Base-by-base conservation (phyloP, 1,140 invertebrate species). In the Mesaphorura yosii region DNA sequence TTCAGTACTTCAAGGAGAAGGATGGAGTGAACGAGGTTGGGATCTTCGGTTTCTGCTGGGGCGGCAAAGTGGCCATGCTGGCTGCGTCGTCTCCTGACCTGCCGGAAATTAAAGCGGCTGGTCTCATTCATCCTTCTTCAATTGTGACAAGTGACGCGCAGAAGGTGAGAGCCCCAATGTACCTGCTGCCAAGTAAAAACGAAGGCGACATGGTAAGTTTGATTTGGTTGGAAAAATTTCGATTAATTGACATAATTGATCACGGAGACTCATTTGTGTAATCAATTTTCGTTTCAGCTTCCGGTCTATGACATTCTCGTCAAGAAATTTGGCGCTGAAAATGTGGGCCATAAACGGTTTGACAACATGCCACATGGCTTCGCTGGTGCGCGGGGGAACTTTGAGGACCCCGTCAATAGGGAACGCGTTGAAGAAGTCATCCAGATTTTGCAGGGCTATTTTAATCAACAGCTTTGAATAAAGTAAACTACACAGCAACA, bases 41-140 rank as follows among this genome's bases (percentile, higher is more conserved):
- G 17, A 57, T 59, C 20, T 59, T 59, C 39, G 61, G 61, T 26
- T 57, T 59, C 28, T 63, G 61, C 27, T 63, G 61, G 61, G 61
- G 61, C 28, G 61, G 57, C 17, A 57, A 48, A 31, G 51, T 63
- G 20, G 37, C 57, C 2, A 27, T 53, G 3, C 19, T 51, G 23
- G 61, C 57, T 6, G n/a, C n/a, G n/a, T n/a, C n/a, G n/a, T 54
- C 50, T 2, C 37, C 45, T 0, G 48, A 63, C 14, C n/a, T 40
- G 14, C 39, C 41, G 12, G 45, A 54, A 5, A 55, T 63, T 23
- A 48, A 51, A 26, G 60, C 40, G n/a, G 55, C 57, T 1, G 60
- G 51, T 4, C 29, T 55, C 17, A 44, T 63, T 37, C 57, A 59
- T 49, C 54, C 60, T n/a, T 53, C 57, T 2, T 41, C 23, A 12